A percentile compares a stretch with the other conserved stretches of the same genome.
These are phyloP conservation scores for Noctua janthina DNA, from an alignment of 2,888 invertebrate species.

Conservation along the genomic window DNA sequence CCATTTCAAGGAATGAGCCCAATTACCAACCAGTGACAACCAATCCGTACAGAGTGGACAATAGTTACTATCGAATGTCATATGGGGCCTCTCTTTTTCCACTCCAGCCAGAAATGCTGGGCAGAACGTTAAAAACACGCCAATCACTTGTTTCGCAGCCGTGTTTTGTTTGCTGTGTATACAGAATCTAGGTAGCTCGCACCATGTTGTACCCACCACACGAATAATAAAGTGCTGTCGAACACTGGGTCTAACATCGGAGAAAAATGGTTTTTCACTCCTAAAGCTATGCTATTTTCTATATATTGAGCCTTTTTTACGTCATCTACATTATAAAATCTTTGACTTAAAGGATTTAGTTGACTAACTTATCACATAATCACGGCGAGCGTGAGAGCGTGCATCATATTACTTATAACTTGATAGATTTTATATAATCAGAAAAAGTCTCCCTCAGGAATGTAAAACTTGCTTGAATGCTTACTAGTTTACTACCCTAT, in stretches of 20 bases:
- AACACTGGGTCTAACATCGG: neutral
- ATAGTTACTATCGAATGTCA: neutral
- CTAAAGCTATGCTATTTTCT: neutral
- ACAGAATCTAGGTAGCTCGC: slow-evolving; percentile 1
- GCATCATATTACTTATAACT: neutral
- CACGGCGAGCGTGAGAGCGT: neutral
- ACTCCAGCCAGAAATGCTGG: neutral
- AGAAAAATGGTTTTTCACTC: neutral
- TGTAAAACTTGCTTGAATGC: no score
- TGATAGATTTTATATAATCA: neutral
- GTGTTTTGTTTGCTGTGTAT: slow-evolving; percentile 28
- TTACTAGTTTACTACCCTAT: no score
- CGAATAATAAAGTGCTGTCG: slow-evolving; percentile 4
- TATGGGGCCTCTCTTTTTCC: neutral
- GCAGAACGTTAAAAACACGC: slow-evolving; percentile 31
- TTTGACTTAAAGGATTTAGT: no score
- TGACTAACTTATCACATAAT: neutral
- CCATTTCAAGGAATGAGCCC: neutral
- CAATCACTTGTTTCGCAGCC: slow-evolving; percentile 14
- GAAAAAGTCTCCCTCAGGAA: no score
- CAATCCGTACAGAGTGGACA: neutral
- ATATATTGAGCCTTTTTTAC: neutral
- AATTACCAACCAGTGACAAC: neutral
- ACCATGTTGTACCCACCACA: neutral
- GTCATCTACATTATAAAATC: no score